phyloP scores from a whole-genome alignment of 2,888 invertebrate species.

The Drosophila sordidula region DNA sequence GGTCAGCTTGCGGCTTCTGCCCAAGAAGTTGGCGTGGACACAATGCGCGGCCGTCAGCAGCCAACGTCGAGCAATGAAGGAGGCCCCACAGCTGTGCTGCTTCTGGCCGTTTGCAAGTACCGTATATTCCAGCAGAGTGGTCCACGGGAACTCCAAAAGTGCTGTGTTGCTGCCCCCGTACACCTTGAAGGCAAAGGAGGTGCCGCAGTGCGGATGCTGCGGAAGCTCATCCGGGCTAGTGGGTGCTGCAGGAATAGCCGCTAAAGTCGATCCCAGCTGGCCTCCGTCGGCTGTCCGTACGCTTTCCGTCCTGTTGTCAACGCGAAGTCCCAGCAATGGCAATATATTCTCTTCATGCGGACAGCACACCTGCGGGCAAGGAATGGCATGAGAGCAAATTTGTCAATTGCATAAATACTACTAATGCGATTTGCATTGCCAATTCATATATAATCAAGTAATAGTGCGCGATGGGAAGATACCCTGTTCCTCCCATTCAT shows the following conservation, averaged over 20 bases:
- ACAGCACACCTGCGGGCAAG: constrained; percentile 53
- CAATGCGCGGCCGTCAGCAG: constrained; percentile 66
- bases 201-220: constrained; percentile 57
- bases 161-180: constrained; percentile 43
- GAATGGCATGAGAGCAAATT: neutral
- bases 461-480: too few relatives aligned
- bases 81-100: constrained; percentile 88
- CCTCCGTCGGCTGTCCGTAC: too few relatives aligned
- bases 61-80: constrained; percentile 68
- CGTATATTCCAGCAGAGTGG: constrained; percentile 56
- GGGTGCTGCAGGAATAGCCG: neutral
- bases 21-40: constrained; percentile 86
- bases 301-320: neutral
- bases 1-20: constrained; percentile 85
- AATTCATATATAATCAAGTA: too few relatives aligned
- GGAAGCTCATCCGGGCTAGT: constrained; percentile 46
- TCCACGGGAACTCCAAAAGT: constrained; percentile 63
- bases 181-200: constrained; percentile 48
- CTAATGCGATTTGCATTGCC: too few relatives aligned
- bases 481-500: too few relatives aligned
- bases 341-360: constrained; percentile 44
- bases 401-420: too few relatives aligned
- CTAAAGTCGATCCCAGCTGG: too few relatives aligned
- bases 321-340: constrained; percentile 33
- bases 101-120: constrained; percentile 83